phyloP scores from a whole-genome alignment of 2,797 vertebrate genomes.

The Catostomus latipinnis region DNA sequence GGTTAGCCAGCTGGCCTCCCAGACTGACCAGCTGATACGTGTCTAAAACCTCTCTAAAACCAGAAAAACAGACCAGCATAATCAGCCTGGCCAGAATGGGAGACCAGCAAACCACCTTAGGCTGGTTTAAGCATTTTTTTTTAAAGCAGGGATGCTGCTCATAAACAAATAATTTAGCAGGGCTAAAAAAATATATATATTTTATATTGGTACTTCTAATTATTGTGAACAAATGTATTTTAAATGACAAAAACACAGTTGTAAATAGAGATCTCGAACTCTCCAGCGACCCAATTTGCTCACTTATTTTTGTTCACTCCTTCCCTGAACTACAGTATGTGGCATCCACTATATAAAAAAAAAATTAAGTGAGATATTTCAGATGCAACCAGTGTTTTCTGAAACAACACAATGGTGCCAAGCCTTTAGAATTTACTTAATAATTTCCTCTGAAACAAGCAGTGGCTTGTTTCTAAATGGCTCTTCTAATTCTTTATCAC shows the following conservation, averaged over 20 bases:
- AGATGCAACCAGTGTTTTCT: not conserved
- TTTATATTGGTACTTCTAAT: too few species aligned
- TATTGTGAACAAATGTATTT: too few species aligned
- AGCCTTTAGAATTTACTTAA: conserved; percentile 11
- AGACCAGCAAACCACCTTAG: too few species aligned
- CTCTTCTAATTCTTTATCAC: conserved; percentile 35
- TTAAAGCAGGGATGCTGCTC: not conserved
- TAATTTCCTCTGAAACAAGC: conserved; percentile 15
- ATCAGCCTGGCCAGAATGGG: too few species aligned
- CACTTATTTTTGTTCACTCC: too few species aligned
- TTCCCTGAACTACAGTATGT: not conserved
- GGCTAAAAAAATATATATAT: not conserved
- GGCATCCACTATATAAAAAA: not conserved
- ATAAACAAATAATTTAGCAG: conserved; percentile 40
- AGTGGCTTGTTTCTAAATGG: conserved; percentile 18
- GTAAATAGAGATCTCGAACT: too few species aligned
- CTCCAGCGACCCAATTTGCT: too few species aligned
- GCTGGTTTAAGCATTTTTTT: too few species aligned
- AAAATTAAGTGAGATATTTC: not conserved
- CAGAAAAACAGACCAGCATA: not conserved
- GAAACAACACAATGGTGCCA: not conserved
- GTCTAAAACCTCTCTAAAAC: not conserved
- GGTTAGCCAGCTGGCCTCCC: not conserved
- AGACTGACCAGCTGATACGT: not conserved
- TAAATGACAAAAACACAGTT: too few species aligned